Base-by-base conservation (phyloP, 37 sponge, comb jelly and placozoan genomes). In the Mnemiopsis leidyi region DNA sequence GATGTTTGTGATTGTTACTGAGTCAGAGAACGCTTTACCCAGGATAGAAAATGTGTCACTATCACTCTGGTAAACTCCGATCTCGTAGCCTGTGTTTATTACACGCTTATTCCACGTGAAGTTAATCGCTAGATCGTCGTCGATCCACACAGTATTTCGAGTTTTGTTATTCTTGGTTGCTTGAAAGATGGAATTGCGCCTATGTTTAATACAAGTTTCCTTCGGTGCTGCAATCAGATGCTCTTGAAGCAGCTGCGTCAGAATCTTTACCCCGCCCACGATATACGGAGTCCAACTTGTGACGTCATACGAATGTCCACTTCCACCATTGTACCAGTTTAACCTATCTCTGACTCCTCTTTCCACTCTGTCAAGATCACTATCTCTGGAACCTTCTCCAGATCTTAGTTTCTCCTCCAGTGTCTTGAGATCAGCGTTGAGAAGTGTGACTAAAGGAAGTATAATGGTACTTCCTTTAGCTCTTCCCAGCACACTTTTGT, bases 241-340 rank as follows among this genome's bases (percentile, higher is more conserved):
- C 33, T 77, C 79, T 3, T 34, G 32, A 2, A 77, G 32, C 16
- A 36, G 33, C 18, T 77, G 36, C 35, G 32, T 77, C 33, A 77
- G 35, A 5, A 77, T 28, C 3, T 77, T 13, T 2, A 77, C 34
- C 32, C 79, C 79, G 32, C 79, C 79, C 32, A 32, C 32, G 1
- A 77, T 20, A 77, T 77, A 34, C 0, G 79, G 79, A 1, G 18
- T 13, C 79, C 79, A 77, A 77, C 32, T 77, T 32, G 79, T 31
- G 3, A 77, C 18, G 9, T 0, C 18, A 28, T 13, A 33, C 16
- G 33, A 1, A 16, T 34, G 5, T 3, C 79, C 79, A 18, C 9
- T 48, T 48, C 61, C 61, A 18, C 61, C 32, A 28, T 31, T 18
- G 26, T 32, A 77, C 32, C 79, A 34, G 9, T 31, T 34, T 32